Conservation (phyloP, 2,888 invertebrate genomes). For the Ennomos quercinarius region DNA sequence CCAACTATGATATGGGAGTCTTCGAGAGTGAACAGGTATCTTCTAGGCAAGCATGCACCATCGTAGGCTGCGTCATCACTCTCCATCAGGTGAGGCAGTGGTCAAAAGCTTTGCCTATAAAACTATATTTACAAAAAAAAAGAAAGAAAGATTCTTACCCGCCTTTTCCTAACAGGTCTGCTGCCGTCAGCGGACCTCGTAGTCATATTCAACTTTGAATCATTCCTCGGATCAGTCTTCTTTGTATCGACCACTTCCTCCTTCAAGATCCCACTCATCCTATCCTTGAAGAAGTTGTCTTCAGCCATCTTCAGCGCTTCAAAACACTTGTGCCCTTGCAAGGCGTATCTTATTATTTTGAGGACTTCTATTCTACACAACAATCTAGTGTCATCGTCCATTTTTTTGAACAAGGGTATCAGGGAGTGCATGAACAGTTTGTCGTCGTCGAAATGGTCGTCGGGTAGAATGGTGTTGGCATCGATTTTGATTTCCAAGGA, state of each 20-base stretch:
- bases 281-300: conserved; percentile 63
- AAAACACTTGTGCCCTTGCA: conserved; percentile 73
- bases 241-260: conserved; percentile 52
- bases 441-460: conserved; percentile 78
- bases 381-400: conserved; percentile 75
- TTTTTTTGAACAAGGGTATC: conserved; percentile 75
- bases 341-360: conserved; percentile 72
- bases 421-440: conserved; percentile 77
- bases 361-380: conserved; percentile 74
- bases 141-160: conserved; percentile 56
- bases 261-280: conserved; percentile 60
- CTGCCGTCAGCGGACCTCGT: conserved; percentile 77
- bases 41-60: no score
- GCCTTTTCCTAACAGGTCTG: conserved; percentile 70
- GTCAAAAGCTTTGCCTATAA: no score
- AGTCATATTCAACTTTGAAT: conserved; percentile 70
- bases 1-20: no score
- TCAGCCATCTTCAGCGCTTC: conserved; percentile 67
- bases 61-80: no score
- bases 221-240: conserved; percentile 39
- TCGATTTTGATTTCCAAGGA: conserved; percentile 75
- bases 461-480: conserved; percentile 72
- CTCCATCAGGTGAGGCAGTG: no score
- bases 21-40: no score
- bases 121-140: neutral